Base-by-base conservation (phyloP, 2,888 invertebrate species). In the Oscheius sp. region DNA sequence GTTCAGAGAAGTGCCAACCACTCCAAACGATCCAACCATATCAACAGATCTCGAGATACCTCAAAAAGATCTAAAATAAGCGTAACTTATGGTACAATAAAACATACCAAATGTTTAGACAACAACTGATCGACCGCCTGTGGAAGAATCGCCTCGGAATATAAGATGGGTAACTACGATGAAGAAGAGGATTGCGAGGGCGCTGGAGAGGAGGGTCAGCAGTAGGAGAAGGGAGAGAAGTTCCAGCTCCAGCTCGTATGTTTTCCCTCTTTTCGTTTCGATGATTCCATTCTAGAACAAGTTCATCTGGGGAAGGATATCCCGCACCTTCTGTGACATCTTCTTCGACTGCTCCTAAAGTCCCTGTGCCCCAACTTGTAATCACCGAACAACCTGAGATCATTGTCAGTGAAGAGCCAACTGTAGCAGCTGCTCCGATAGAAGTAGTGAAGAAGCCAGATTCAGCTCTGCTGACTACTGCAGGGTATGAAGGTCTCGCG, bases 141-240 rank as follows among this genome's bases (percentile, higher is more conserved):
- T 61, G 2, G 61, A 61, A 21, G 61, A 61, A 6, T 41, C 41
- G 18, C 5, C 61, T 13, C 16, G 52, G 25, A 66, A 52, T 49
- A 41, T 77, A 23, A 75, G 77, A 72, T 82, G 82, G 82, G 80
- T 82, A 5, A 68, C 70, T 0, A 77, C 78, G 5, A 80, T 82
- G 80, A 80, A 79, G 70, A 75, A 74, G 49, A 49, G 81, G 25
- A 82, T 82, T 23, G 76, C 77, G 0, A 70, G 72, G 66, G 81
- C 78, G 0, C 43, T 82, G 63, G 71, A 55, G 5, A 27, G 74
- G n/a, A 21, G 76, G 6, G 23, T 74, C 16, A 77, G 77, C 23
- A 76, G 73, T 16, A 27, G 73, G 45, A 45, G 70, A 55, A 66
- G 69, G 49, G 52, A 66, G 16, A 43, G 63, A 25, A 69, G 75